phyloP scores from a whole-genome alignment of 2,888 invertebrate genomes.

The Malachius bipustulatus region DNA sequence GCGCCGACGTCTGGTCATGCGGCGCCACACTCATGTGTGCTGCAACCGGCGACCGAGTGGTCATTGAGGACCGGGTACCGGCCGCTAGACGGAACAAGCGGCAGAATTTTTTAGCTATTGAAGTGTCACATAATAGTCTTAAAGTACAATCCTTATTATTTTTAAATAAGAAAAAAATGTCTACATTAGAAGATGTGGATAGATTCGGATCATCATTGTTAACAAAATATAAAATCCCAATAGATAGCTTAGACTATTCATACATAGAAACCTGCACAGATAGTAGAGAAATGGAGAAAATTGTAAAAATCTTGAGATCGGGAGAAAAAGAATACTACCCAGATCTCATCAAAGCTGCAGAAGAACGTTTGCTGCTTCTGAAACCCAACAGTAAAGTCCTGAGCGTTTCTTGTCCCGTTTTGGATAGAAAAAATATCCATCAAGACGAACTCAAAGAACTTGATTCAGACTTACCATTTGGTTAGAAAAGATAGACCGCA shows the following conservation, averaged over 20 bases:
- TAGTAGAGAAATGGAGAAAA: constrained; percentile 54
- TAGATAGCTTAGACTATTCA: constrained; percentile 54
- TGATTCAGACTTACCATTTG: constrained; percentile 41
- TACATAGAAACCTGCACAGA: constrained; percentile 50
- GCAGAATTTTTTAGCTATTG: too few relatives aligned
- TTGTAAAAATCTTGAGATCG: constrained; percentile 52
- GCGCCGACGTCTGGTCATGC: too few relatives aligned
- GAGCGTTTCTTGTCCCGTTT: constrained; percentile 40
- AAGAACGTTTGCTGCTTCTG: constrained; percentile 43
- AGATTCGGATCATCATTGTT: too few relatives aligned
- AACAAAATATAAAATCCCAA: constrained; percentile 55
- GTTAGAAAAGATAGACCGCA: constrained; percentile 36
- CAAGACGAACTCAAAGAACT: constrained; percentile 41
- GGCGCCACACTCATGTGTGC: too few relatives aligned
- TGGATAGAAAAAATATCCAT: constrained; percentile 38
- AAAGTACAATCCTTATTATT: too few relatives aligned
- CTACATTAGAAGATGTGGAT: too few relatives aligned
- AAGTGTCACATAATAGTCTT: too few relatives aligned
- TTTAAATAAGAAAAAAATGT: too few relatives aligned
- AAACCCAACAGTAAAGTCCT: constrained; percentile 54
- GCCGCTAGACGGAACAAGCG: too few relatives aligned
- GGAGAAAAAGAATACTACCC: constrained; percentile 65
- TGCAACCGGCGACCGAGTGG: too few relatives aligned
- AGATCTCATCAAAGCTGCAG: constrained; percentile 48
- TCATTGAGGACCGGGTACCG: too few relatives aligned